phyloP scores from a whole-genome alignment of 1,140 invertebrate genomes.

The Fopius arisanus region DNA sequence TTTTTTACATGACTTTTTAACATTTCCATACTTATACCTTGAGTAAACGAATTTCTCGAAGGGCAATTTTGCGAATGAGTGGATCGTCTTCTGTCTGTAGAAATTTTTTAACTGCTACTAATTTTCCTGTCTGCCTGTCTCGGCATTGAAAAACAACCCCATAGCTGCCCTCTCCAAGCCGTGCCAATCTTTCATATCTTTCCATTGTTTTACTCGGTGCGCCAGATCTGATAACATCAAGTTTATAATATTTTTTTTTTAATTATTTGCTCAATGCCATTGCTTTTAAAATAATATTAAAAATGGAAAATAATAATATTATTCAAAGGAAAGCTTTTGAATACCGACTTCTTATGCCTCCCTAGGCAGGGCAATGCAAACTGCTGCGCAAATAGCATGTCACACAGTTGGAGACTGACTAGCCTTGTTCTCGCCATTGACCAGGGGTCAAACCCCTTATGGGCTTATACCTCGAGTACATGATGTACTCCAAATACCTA shows the following conservation, averaged over 20 bases:
- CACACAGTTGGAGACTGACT: conserved; percentile 45
- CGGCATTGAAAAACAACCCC: conserved; percentile 99
- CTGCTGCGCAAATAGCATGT: conserved; percentile 61
- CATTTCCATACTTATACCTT: conserved; percentile 75
- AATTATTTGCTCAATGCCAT: background rate
- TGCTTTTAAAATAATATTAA: too few relatives aligned
- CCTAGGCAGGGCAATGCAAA: conserved; percentile 58
- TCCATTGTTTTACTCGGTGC: conserved; percentile 93
- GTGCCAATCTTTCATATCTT: conserved; percentile 95
- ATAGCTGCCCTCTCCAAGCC: conserved; percentile 98
- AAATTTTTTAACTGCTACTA: conserved; percentile 99
- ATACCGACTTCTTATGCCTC: conserved; percentile 57
- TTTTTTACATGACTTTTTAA: too few relatives aligned
- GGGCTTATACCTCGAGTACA: background rate
- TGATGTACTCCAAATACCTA: too few relatives aligned
- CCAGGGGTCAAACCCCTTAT: conserved; percentile 60
- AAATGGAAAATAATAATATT: too few relatives aligned
- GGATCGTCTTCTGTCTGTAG: conserved; percentile 99
- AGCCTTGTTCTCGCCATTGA: conserved; percentile 54
- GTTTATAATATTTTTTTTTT: background rate
- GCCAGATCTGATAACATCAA: conserved; percentile 70
- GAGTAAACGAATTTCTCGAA: conserved; percentile 95
- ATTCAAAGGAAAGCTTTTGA: too few relatives aligned
- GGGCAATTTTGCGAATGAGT: conserved; percentile 96
- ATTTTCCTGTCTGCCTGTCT: conserved; percentile 92